These are phyloP conservation scores for Epinephelus awoara DNA, from an alignment of 2,797 vertebrate genomes.

Conservation along the genomic window DNA sequence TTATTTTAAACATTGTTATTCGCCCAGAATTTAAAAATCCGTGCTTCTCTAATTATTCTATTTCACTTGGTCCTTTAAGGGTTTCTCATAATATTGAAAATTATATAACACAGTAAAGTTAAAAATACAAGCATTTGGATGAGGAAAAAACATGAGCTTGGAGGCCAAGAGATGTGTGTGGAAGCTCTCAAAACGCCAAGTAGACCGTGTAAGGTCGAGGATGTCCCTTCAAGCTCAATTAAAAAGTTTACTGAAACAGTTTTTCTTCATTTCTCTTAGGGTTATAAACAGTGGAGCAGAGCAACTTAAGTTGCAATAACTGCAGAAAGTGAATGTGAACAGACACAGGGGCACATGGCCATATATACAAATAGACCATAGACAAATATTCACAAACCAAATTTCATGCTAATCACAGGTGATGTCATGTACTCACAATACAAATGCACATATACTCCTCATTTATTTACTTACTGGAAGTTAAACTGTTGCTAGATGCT, in stretches of 20 bases:
- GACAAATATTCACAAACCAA: neutral
- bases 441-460: neutral
- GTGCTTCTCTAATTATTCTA: too few relatives aligned
- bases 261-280: neutral
- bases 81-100: too few relatives aligned
- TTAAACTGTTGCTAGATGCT: neutral
- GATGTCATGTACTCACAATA: neutral
- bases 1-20: too few relatives aligned
- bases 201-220: neutral
- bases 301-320: neutral
- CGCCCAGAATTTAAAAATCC: too few relatives aligned
- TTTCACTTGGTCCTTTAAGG: neutral
- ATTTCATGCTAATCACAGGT: neutral
- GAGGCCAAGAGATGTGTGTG: neutral
- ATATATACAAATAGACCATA: too few relatives aligned
- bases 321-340: neutral
- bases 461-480: neutral
- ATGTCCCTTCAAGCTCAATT: neutral
- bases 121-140: neutral
- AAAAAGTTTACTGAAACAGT: neutral
- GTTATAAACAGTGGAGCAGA: neutral
- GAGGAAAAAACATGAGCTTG: too few relatives aligned
- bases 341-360: neutral
- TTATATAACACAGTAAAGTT: neutral
- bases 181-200: neutral